These are phyloP conservation scores for Probosciger aterrimus DNA, from an alignment of 2,113 vertebrate species.

Conservation along the genomic window DNA sequence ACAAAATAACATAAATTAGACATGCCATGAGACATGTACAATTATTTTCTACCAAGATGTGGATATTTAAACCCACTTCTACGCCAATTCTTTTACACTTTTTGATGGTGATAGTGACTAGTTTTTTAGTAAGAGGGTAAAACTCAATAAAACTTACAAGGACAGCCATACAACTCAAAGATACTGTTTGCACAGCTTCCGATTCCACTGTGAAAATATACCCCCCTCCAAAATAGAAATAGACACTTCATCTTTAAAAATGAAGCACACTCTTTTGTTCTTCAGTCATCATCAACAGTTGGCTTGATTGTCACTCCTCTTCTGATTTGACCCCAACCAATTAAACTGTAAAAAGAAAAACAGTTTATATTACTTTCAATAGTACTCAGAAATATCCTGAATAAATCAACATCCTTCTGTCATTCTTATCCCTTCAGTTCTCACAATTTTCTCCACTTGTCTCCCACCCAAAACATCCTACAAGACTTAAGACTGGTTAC, in stretches of 20 bases:
- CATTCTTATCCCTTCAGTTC: not conserved
- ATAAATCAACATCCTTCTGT: not conserved
- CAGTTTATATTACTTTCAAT: not conserved
- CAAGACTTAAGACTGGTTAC: not conserved
- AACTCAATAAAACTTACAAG: conserved; percentile 47
- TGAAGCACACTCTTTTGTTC: conserved; percentile 46
- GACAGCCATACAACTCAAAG: conserved; percentile 55
- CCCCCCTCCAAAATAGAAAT: conserved; percentile 48
- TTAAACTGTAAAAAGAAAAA: conserved; percentile 82
- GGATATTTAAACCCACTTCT: conserved; percentile 53
- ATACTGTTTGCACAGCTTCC: conserved; percentile 53
- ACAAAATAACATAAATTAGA: conserved; percentile 74
- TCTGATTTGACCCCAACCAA: conserved; percentile 99
- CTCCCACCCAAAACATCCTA: not conserved
- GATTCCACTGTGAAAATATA: conserved; percentile 62
- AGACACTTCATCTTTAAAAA: conserved; percentile 46
- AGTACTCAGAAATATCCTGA: not conserved
- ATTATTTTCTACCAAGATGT: conserved; percentile 59
- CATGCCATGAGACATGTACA: conserved; percentile 65
- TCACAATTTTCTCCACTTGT: not conserved
- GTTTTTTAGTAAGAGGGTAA: conserved; percentile 68
- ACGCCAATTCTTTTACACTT: conserved; percentile 59
- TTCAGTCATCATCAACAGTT: conserved; percentile 96
- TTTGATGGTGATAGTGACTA: conserved; percentile 61
- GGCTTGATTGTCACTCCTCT: conserved; percentile 99